Evolutionary conservation across 1,140 invertebrate genomes (phyloP).

Genomic region (Melipona quadrifasciata): DNA sequence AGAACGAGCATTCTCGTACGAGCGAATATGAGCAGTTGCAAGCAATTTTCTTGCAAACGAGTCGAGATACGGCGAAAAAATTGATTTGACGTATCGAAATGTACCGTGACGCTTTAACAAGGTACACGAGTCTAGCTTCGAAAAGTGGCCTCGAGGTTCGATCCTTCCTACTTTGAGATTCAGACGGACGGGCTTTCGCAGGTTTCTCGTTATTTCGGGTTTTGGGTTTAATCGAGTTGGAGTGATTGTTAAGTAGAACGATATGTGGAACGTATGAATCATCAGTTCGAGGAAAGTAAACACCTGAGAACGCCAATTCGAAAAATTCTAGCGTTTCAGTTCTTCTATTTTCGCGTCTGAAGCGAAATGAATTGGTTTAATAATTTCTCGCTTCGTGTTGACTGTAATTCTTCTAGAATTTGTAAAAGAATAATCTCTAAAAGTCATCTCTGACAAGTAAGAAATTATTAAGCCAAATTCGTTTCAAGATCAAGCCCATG

Average conservation of each 20-base stretch:
- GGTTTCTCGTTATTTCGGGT: background rate
- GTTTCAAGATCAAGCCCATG: no score
- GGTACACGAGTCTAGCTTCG: background rate
- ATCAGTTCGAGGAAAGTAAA: background rate
- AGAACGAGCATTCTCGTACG: background rate
- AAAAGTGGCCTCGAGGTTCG: background rate
- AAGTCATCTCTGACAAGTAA: no score
- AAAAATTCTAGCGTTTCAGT: background rate
- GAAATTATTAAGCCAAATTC: no score
- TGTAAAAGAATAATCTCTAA: no score
- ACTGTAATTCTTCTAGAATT: no score
- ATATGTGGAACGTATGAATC: background rate
- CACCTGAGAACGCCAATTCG: background rate
- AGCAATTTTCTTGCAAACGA: constrained; percentile 15
- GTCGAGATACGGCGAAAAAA: constrained; percentile 25
- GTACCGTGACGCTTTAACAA: constrained; percentile 36
- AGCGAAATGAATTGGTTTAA: no score
- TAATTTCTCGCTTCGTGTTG: no score
- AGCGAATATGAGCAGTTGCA: background rate
- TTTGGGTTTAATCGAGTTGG: no score
- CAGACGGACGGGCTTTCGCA: background rate
- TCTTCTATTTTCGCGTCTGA: background rate
- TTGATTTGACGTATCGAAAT: background rate
- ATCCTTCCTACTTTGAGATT: background rate
- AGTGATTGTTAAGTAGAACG: background rate